Evolutionary conservation across 2,113 vertebrate genomes (phyloP), one percentile per base, ranked within the genome.

Genomic region (Indicator maculatus): DNA sequence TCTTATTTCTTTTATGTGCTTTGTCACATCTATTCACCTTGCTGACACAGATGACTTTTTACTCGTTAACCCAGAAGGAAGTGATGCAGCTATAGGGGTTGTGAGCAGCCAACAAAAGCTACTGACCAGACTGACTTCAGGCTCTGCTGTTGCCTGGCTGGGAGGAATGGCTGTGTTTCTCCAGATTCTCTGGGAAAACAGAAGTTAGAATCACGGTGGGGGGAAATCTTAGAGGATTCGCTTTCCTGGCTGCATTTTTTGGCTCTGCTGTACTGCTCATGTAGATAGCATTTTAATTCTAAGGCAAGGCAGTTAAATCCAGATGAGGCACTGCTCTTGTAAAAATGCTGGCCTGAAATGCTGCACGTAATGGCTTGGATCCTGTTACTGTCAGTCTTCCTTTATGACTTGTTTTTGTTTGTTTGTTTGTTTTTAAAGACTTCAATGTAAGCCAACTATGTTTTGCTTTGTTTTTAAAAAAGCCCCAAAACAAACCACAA

Each of bases 331-430:
- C 45, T 91, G 17, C 33, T 93, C 56, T 85, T 8, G 14, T 95
- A 52, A 76, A 93, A 93, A 85, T 56, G 38, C 55, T 91, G 85
- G 85, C 85, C 73, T 86, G 59, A 96, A 86, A 94, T 71, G 36
- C 60, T 93, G 72, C 39, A 60, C 5, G 2, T 88, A 88, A 81
- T 81, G 60, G 26, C 60, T 93, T 88, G 56, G 30, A 89, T 95
- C 64, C 39, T 88, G 33, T 88, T 4, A 12, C 80, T 95, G 80
- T 88, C 80, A 78, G 33, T 93, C 44, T 77, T 60, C 11, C 31
- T 85, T 83, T 64, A 39, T 50, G 55, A 20, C 6, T 41, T 65
- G 47, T 65, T 90, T 67, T 69, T 90, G 87, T 80, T 36, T 83
- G 36, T 36, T 36, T 36, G 36, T 36, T 36, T 79, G 70, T 36